Evolutionary conservation across 2,113 vertebrate genomes (phyloP).

Genomic region (Antigone vipio): DNA sequence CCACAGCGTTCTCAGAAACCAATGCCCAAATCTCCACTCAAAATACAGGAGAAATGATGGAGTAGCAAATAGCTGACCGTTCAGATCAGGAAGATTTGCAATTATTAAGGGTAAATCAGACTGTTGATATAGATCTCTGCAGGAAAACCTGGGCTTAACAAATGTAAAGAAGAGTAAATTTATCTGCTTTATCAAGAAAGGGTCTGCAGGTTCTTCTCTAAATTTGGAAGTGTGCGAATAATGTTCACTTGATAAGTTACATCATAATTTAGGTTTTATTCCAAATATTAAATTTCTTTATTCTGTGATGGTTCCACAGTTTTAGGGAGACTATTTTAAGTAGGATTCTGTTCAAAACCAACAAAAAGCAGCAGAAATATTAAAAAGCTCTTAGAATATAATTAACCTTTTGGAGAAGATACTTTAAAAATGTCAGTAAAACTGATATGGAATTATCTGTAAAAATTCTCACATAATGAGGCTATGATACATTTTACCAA

Average conservation of each 20-base stretch:
- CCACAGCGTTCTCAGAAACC: not conserved
- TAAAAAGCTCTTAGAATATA: not conserved
- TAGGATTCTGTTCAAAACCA: not conserved
- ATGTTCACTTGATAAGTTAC: not conserved
- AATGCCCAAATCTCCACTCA: not conserved
- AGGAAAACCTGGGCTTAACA: not conserved
- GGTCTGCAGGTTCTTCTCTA: not conserved
- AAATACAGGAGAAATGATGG: not conserved
- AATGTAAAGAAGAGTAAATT: not conserved
- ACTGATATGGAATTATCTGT: not conserved
- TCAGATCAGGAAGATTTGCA: not conserved
- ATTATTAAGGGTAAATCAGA: not conserved
- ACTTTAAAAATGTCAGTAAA: not conserved
- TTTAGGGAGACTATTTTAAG: not conserved
- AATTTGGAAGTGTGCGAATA: not conserved
- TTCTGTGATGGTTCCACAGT: not conserved
- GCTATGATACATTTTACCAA: not conserved
- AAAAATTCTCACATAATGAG: not conserved
- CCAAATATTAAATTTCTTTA: not conserved
- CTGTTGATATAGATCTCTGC: not conserved
- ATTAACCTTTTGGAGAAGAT: not conserved
- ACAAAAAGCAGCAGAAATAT: not conserved
- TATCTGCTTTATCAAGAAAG: not conserved
- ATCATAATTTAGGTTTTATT: not conserved
- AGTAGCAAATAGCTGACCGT: not conserved